phyloP scores from a whole-genome alignment of 2,113 vertebrate species.

The Cinclus mexicanus region DNA sequence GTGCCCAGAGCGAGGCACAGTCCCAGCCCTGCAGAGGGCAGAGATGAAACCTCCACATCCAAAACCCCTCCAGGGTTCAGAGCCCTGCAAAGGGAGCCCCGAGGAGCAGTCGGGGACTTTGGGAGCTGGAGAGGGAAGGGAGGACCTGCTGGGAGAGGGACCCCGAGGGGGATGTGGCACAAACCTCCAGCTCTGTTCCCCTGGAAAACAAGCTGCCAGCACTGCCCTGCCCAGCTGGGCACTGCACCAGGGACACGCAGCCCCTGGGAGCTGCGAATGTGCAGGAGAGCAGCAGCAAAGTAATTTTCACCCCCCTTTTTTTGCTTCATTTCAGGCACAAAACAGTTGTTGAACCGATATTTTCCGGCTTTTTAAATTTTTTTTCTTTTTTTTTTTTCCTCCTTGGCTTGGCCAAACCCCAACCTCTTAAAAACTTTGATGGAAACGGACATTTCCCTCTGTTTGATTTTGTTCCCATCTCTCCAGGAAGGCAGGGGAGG shows the following conservation, averaged over 20 bases:
- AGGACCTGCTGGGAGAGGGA: neutral
- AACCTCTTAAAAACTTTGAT: neutral
- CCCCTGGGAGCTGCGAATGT: neutral
- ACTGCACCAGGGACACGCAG: neutral
- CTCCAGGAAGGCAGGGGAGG: neutral
- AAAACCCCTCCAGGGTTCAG: neutral
- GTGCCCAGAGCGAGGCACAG: neutral
- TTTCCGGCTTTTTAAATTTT: neutral
- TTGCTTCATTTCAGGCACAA: neutral
- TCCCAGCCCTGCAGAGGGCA: neutral
- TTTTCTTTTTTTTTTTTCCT: rapidly evolving
- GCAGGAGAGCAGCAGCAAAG: neutral
- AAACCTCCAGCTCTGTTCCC: neutral
- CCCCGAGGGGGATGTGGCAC: neutral
- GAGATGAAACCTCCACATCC: neutral
- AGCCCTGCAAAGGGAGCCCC: neutral
- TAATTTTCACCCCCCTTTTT: neutral
- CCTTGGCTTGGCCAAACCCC: neutral
- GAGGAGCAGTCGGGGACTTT: neutral
- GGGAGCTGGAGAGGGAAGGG: neutral
- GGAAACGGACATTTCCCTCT: neutral
- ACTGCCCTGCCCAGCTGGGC: neutral
- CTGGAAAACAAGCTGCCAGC: neutral
- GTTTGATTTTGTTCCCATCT: neutral
- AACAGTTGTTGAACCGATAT: neutral